Evolutionary conservation across 2,797 vertebrate genomes (phyloP).

Genomic region (Cephalopachus bancanus): DNA sequence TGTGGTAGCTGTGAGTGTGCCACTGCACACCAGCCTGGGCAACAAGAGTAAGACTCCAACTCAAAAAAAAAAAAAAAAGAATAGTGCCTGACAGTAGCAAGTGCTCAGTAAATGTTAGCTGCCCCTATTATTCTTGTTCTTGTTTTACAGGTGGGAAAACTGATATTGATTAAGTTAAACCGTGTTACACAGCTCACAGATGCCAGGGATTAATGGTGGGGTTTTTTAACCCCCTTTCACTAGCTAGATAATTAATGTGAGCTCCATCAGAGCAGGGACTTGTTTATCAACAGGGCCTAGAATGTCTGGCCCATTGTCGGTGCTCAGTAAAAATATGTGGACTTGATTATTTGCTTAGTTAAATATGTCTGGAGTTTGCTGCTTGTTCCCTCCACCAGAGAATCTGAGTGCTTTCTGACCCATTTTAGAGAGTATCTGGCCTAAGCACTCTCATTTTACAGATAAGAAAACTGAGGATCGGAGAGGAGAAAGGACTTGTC

Average conservation of each 20-base stretch:
- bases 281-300: not conserved
- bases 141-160: not conserved
- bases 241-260: not conserved
- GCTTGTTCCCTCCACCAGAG: not conserved
- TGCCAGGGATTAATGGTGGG: not conserved
- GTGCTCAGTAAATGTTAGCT: not conserved
- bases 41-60: no score
- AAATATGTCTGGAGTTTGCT: not conserved
- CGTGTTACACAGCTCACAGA: not conserved
- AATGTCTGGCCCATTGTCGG: not conserved
- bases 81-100: not conserved
- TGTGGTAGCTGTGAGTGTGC: no score
- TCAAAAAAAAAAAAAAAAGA: not conserved
- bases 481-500: not conserved
- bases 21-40: no score
- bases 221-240: not conserved
- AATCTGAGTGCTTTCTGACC: not conserved
- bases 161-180: not conserved
- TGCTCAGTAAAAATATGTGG: not conserved
- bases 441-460: not conserved
- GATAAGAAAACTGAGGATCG: not conserved
- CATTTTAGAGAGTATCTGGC: not conserved
- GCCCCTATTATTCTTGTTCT: not conserved
- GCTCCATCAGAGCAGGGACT: not conserved
- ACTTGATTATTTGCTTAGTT: slow-evolving; percentile 17